Base-by-base conservation (phyloP, 2,113 vertebrate species). In the Galeopterus variegatus region DNA sequence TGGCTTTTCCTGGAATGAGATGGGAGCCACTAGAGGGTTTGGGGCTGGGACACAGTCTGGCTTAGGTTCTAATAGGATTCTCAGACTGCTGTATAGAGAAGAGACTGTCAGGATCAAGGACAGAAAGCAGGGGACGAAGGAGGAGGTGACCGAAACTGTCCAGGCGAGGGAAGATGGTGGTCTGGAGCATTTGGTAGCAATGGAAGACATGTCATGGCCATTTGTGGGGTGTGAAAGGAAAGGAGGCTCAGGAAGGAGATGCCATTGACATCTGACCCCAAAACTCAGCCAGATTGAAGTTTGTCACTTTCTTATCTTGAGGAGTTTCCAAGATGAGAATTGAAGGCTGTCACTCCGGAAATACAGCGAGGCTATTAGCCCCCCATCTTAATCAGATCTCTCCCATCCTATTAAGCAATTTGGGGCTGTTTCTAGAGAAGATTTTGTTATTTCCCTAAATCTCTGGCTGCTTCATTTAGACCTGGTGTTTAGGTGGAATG, bases 371-470 rank as follows among this genome's bases (percentile, higher is more conserved):
- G 93, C 98, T 98, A 99, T 99, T 98, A 99, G 98, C 95, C 90
- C 93, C 88, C 82, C 89, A 56, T 97, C 98, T 98, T 99, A 99
- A 99, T 99, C 98, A 97, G 94, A 96, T 99, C 98, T 98, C 97
- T 96, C 95, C 98, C 98, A 98, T 98, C 98, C 95, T 96, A 99
- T 99, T 99, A 99, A 98, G 96, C 96, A 98, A 98, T 96, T 98
- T 99, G 98, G 98, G 97, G 98, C 97, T 92, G 48, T 98, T 98
- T 98, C 96, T 95, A 96, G 96, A 96, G 98, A 97, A 99, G 98
- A 98, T 92, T 98, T 98, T 98, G 96, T 97, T 98, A 97, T 98
- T 98, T 98, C 90, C 98, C 97, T 96, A 98, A 98, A 98, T 98
- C 99, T 99, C 98, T 80, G 96, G 97, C 98, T 98, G 98, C 95